Base-by-base conservation (phyloP, 2,888 invertebrate species). In the Synergus umbraculus region DNA sequence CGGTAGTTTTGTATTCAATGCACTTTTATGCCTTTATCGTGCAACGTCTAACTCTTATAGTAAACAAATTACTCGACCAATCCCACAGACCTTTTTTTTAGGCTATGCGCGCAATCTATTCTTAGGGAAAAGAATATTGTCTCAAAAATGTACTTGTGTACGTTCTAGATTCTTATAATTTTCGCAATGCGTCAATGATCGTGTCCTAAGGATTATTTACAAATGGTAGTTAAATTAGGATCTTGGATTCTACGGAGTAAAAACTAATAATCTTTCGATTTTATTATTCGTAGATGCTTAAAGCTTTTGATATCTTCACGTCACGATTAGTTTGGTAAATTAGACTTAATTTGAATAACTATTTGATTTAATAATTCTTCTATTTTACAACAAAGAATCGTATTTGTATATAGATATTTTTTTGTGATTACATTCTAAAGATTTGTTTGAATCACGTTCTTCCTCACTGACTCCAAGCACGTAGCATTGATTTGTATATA, bases 401-500 rank as follows among this genome's bases (percentile, higher is more conserved):
- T 78, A 76, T 76, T 66, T 81, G 54, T 78, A 65, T 73, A 80
- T 79, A 54, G 78, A 79, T 60, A 66, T 78, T 78, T 64, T 64
- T 76, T 69, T 49, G 76, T 76, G 67, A n/a, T 77, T 76, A 46
- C 41, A 58, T 81, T 77, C 78, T 67, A 54, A 64, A 76, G 22
- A 22, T 76, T 46, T 79, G 54, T 76, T 79, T 58, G 29, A 80
- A 80, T 83, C 78, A 60, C 67, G 77, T 65, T 78, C 76, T 81
- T 83, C 79, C 79, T 54, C 76, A 79, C 46, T 49, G 73, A 73
- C 54, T 73, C 37, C 37, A 12, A 49, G 29, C 29, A 54, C 37
- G 13, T 69, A 69, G 44, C 22, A 76, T 65, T 54, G 46, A 82
- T 80, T 69, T 80, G 82, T 83, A 83, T 64, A 82, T 84, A 83